phyloP scores from a whole-genome alignment of 2,797 vertebrate genomes.

The Hoplostethus mediterraneus region DNA sequence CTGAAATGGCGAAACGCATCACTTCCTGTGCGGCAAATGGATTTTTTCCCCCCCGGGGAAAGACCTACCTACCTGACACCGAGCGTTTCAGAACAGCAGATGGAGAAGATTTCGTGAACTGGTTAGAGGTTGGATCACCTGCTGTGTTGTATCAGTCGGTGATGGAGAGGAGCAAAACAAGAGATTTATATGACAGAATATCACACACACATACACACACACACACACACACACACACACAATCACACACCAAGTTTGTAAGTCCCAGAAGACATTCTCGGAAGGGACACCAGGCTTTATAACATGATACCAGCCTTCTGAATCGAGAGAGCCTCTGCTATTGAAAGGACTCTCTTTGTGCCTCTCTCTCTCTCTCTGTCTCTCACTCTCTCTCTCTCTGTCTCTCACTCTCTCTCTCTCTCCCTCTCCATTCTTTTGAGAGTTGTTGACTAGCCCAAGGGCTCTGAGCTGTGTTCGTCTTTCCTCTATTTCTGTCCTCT shows the following conservation, averaged over 20 bases:
- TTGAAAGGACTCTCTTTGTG: constrained; percentile 67
- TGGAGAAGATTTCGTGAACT: no score
- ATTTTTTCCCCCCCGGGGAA: no score
- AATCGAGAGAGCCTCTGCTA: constrained; percentile 48
- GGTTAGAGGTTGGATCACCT: no score
- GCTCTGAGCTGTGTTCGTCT: constrained; percentile 42
- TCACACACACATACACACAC: neutral
- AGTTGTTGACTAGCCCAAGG: constrained; percentile 54
- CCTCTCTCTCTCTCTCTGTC: neutral
- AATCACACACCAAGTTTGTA: constrained; percentile 3
- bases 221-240: constrained; percentile 1
- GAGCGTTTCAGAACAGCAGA: no score
- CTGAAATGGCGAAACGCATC: no score
- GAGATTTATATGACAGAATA: no score
- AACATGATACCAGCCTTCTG: constrained; percentile 55
- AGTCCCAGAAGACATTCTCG: constrained; percentile 40
- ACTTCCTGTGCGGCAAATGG: no score
- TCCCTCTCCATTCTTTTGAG: constrained; percentile 9
- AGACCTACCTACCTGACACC: no score
- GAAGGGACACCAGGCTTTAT: constrained; percentile 37
- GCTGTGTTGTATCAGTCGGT: no score
- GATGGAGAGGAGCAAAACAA: no score
- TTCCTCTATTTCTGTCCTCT: constrained; percentile 53
- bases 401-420: neutral
- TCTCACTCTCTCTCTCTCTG: constrained; percentile 4